A percentile compares a stretch with the other conserved stretches of the same genome.
phyloP scores from a whole-genome alignment of 2,113 vertebrate species.

The Carollia perspicillata region DNA sequence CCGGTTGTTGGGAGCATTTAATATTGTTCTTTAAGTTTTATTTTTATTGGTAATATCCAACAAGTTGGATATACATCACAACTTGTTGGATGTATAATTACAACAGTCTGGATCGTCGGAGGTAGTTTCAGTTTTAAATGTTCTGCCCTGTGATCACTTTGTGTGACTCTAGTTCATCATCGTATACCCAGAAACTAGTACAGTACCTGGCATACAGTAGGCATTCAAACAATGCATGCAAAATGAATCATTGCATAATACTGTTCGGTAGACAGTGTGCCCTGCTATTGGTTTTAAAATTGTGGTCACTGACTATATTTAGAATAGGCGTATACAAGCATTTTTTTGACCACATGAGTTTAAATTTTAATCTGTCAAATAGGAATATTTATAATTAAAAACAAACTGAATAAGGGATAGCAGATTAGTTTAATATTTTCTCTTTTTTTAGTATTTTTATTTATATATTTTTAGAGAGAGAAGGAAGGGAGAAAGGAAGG shows the following conservation, averaged over 20 bases:
- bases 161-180: background rate
- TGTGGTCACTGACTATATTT: background rate
- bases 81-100: background rate
- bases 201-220: background rate
- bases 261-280: background rate
- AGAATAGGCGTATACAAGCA: background rate
- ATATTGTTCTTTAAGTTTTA: background rate
- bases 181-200: background rate
- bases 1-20: background rate
- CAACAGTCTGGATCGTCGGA: background rate
- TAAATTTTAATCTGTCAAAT: background rate
- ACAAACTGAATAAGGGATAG: background rate
- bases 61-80: no score
- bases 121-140: background rate
- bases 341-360: background rate
- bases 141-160: background rate
- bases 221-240: background rate
- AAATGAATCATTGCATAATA: background rate
- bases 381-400: background rate
- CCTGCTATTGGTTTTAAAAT: constrained; percentile 1
- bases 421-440: background rate
- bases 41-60: background rate
- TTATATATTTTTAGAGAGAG: no score
- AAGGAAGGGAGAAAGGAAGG: no score
- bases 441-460: no score